These are phyloP conservation scores for Ploceus nigricollis DNA, from an alignment of 2,113 vertebrate species.

Conservation along the genomic window DNA sequence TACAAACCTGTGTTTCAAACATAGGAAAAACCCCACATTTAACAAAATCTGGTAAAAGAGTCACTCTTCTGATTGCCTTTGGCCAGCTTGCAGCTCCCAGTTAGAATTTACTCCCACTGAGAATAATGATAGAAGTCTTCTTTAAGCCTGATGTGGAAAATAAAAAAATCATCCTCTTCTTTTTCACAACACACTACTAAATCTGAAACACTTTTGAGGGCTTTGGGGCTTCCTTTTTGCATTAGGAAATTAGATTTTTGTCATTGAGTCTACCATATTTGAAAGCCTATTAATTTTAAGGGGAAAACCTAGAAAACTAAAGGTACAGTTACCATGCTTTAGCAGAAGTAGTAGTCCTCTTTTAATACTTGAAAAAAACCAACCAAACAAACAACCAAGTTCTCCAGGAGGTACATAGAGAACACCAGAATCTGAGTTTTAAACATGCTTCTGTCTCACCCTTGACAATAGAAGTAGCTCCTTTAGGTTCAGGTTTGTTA, in stretches of 20 bases:
- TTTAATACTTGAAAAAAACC: not conserved
- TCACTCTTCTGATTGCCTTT: not conserved
- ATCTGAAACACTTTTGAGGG: not conserved
- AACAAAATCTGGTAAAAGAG: not conserved
- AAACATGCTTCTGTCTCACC: not conserved
- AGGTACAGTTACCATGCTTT: not conserved
- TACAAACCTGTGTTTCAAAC: not conserved
- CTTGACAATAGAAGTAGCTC: not conserved
- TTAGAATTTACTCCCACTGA: not conserved
- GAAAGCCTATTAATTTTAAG: not conserved
- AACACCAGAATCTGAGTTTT: not conserved
- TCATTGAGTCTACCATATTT: not conserved
- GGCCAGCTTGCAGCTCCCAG: not conserved
- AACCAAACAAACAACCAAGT: not conserved
- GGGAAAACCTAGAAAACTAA: not conserved
- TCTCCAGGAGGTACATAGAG: not conserved
- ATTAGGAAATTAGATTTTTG: not conserved
- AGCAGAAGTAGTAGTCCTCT: not conserved
- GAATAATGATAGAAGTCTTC: not conserved
- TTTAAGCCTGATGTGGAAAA: not conserved
- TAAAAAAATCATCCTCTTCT: not conserved
- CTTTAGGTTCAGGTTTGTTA: not conserved
- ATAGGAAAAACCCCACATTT: accelerated
- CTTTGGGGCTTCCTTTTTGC: not conserved
- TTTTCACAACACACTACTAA: not conserved